Evolutionary conservation across 30 jellyfish, hydroid and myxozoan genomes (phyloP).

Genomic region (Cassiopea xamachana): DNA sequence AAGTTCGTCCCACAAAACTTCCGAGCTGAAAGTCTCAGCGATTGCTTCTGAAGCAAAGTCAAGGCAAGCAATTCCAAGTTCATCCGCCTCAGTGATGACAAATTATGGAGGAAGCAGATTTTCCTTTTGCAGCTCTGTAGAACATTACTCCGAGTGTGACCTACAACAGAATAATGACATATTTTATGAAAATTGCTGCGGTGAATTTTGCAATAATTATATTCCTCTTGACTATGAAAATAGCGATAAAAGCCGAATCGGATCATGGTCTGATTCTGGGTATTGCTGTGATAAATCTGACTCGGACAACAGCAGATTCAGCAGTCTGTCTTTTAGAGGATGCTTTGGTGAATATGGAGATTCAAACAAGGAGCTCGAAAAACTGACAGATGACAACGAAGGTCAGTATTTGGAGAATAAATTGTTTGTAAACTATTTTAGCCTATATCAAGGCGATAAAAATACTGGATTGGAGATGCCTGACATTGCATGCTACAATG

Average conservation of each 20-base stretch:
- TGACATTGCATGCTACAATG: conserved; percentile 4
- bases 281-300: conserved; percentile 63
- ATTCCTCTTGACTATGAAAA: background rate
- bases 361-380: background rate
- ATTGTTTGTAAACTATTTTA: background rate
- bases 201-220: background rate
- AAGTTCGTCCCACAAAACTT: background rate
- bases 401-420: background rate
- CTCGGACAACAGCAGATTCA: conserved; percentile 62
- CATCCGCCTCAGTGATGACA: conserved; percentile 8
- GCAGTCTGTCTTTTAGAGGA: conserved; percentile 67
- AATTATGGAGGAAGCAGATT: background rate
- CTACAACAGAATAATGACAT: background rate
- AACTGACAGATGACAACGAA: background rate
- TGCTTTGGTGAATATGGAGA: background rate
- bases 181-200: background rate
- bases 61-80: background rate
- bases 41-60: background rate
- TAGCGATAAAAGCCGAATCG: conserved; percentile 35
- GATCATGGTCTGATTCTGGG: conserved; percentile 77
- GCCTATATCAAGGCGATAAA: background rate
- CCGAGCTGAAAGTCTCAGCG: background rate
- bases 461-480: background rate
- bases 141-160: background rate
- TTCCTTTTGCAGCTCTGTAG: background rate